A percentile compares a stretch with the other conserved stretches of the same genome.
phyloP scores from a whole-genome alignment of 2,888 invertebrate genomes.

The Ormyrus labotus region DNA sequence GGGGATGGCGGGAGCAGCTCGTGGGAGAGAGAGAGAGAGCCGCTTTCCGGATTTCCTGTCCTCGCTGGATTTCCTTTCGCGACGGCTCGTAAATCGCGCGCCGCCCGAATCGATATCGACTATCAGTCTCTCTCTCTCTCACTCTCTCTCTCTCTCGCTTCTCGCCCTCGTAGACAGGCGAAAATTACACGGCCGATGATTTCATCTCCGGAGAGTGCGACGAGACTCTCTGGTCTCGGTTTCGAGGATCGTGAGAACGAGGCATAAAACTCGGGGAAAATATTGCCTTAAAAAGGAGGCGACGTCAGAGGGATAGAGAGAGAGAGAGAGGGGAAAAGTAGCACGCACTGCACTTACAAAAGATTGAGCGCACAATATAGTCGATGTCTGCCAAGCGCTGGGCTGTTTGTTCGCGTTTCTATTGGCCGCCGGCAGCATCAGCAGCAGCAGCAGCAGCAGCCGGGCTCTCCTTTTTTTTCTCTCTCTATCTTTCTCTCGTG shows the following conservation, averaged over 20 bases:
- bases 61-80: background rate
- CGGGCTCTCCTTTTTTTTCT: too few species aligned
- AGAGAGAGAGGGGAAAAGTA: background rate
- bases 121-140: background rate
- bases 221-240: background rate
- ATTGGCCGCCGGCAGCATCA: slow-evolving; percentile 32
- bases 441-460: too few species aligned
- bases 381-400: slow-evolving; percentile 25
- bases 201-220: slow-evolving; percentile 20
- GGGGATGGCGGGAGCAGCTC: background rate
- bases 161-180: too few species aligned
- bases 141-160: background rate
- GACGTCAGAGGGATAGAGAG: background rate
- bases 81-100: slow-evolving; percentile 19
- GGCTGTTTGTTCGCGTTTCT: slow-evolving; percentile 47
- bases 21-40: background rate
- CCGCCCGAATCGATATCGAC: slow-evolving; percentile 24
- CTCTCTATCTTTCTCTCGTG: slow-evolving; percentile 14
- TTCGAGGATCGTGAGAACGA: background rate
- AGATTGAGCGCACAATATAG: slow-evolving; percentile 45
- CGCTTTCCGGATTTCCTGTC: slow-evolving; percentile 34
- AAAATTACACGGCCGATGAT: background rate
- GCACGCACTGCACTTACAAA: slow-evolving; percentile 31
- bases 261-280: slow-evolving; percentile 16
- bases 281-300: background rate